Conservation (phyloP, 2,888 invertebrate species). For the Sepioteuthis lessoniana region DNA sequence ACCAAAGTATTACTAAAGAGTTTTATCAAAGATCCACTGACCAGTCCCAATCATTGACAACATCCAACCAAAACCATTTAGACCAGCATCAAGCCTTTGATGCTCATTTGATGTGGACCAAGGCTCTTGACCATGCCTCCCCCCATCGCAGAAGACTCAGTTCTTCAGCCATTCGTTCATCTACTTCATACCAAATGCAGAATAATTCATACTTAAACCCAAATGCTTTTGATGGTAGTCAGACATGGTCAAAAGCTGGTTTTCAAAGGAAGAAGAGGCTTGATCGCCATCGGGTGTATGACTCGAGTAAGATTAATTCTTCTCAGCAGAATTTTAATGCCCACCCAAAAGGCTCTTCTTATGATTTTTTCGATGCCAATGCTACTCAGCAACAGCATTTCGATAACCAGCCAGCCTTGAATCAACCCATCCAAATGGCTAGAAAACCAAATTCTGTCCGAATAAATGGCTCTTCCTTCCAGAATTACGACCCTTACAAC, state of each 20-base stretch:
- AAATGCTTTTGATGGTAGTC: neutral
- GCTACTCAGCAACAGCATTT: neutral
- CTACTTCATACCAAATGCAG: neutral
- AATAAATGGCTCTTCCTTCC: conserved; percentile 17
- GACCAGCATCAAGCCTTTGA: neutral
- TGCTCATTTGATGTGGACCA: neutral
- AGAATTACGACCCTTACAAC: conserved; percentile 23
- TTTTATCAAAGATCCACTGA: neutral
- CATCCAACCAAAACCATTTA: neutral
- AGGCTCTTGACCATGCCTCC: neutral
- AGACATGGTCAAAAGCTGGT: neutral
- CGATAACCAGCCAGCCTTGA: neutral
- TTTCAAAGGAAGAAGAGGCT: neutral
- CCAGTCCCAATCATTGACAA: neutral
- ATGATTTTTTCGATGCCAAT: conserved; percentile 4
- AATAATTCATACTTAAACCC: neutral
- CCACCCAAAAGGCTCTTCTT: neutral
- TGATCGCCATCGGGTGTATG: neutral
- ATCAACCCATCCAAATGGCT: neutral
- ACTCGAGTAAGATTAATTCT: neutral
- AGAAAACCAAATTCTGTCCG: neutral
- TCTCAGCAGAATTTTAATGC: neutral
- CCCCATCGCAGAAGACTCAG: neutral
- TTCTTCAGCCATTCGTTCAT: neutral
- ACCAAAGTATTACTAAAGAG: neutral